Percentiles rank a stretch among this genome's conserved stretches.
These are phyloP conservation scores for Callinectes sapidus DNA, from an alignment of 2,888 invertebrate genomes.

Conservation along the genomic window DNA sequence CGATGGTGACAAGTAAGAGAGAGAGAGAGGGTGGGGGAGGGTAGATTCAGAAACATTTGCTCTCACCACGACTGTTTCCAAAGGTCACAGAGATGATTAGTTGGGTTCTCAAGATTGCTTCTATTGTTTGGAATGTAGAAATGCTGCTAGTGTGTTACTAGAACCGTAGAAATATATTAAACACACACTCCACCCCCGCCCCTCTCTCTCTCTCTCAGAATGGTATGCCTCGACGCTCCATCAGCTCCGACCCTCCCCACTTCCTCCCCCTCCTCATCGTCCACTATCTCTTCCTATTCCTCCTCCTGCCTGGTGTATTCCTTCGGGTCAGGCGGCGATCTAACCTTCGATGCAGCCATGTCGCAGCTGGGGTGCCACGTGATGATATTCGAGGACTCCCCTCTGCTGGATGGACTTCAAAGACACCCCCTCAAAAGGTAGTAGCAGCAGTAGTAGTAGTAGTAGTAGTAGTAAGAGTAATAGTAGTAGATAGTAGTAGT, in stretches of 20 bases:
- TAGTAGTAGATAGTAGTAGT: not conserved
- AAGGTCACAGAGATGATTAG: not conserved
- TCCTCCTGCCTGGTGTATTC: conserved; percentile 13
- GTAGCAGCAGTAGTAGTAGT: not conserved
- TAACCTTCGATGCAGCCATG: not conserved
- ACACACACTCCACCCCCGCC: not conserved
- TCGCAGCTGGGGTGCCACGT: not conserved
- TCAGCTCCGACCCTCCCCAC: not conserved
- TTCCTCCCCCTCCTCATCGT: not conserved
- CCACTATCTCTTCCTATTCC: not conserved
- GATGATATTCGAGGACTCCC: not conserved
- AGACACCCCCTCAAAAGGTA: not conserved
- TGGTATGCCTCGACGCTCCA: not conserved
- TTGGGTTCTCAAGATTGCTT: not conserved
- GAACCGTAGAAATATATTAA: not conserved
- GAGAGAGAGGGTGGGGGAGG: not conserved
- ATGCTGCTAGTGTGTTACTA: no score
- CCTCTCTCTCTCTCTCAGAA: not conserved
- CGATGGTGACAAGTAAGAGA: conserved; percentile 14
- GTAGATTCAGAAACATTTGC: no score
- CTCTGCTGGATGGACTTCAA: not conserved
- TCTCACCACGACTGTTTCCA: not conserved
- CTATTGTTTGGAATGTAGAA: not conserved
- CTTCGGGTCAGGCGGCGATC: not conserved
- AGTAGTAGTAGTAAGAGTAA: not conserved